Evolutionary conservation across 2,888 invertebrate species (phyloP).

Genomic region (Nomada goodeniana): DNA sequence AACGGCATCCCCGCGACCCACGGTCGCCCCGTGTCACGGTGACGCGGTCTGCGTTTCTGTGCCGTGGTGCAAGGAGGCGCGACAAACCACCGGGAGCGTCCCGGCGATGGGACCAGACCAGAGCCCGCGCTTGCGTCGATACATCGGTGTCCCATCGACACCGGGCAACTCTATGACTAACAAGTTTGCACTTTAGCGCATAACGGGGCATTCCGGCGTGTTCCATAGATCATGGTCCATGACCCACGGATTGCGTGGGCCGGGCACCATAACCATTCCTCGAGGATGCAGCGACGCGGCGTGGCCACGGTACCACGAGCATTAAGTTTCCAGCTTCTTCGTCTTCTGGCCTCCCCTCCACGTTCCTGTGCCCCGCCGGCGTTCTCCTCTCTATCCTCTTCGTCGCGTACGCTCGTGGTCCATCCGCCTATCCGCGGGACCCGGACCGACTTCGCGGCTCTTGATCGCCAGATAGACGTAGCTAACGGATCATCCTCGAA

Average conservation of each 20-base stretch:
- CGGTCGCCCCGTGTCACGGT: conserved; percentile 68
- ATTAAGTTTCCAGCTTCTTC: conserved; percentile 69
- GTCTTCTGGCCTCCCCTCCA: conserved; percentile 8
- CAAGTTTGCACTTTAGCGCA: conserved; percentile 84
- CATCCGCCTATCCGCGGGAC: conserved; percentile 10
- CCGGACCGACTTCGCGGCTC: conserved; percentile 56
- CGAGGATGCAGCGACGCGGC: conserved; percentile 63
- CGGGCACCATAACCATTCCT: conserved; percentile 74
- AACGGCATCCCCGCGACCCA: conserved; percentile 78
- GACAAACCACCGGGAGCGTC: conserved; percentile 50
- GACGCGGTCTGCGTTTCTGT: conserved; percentile 52
- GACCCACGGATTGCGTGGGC: conserved; percentile 82
- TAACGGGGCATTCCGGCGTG: conserved; percentile 81
- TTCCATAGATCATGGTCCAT: conserved; percentile 82
- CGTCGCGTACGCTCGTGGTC: conserved; percentile 25
- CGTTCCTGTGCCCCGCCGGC: background rate
- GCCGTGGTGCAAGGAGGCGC: conserved; percentile 61
- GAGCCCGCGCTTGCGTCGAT: conserved; percentile 30
- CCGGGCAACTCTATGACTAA: conserved; percentile 81
- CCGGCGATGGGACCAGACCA: background rate
- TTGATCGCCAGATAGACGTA: conserved; percentile 61
- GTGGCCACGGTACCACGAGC: conserved; percentile 70
- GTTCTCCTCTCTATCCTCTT: conserved; percentile 26
- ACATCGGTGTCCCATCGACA: conserved; percentile 71
- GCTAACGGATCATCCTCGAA: conserved; percentile 53